These are phyloP conservation scores for Lota lota DNA, from an alignment of 2,113 vertebrate species.

Conservation along the genomic window DNA sequence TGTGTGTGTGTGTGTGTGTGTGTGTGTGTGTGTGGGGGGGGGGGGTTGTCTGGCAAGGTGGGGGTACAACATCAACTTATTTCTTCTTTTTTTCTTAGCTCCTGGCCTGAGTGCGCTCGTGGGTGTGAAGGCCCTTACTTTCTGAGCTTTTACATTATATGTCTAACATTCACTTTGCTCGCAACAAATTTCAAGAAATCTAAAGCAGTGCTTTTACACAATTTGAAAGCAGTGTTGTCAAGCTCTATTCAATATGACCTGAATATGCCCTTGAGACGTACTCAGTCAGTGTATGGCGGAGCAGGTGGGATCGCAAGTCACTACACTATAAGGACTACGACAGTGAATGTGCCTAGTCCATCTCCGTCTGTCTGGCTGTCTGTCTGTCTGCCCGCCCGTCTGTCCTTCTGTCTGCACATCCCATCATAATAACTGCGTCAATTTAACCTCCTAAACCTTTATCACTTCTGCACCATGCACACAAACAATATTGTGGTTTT, in stretches of 20 bases:
- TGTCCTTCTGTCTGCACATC: no score
- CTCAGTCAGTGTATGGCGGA: not conserved
- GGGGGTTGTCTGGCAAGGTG: slow-evolving; percentile 17
- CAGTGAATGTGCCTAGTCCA: not conserved
- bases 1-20: slow-evolving; percentile 73
- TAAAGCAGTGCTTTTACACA: not conserved
- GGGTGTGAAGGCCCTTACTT: slow-evolving; percentile 28
- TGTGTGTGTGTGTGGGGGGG: slow-evolving; percentile 45
- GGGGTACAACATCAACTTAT: slow-evolving; percentile 59
- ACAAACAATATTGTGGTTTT: no score
- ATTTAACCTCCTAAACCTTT: no score
- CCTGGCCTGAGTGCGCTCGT: not conserved
- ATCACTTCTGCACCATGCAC: no score
- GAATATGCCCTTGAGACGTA: not conserved
- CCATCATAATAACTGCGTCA: no score
- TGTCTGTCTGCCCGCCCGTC: not conserved
- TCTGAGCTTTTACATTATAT: no score
- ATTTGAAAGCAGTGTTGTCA: not conserved
- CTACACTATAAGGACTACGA: not conserved
- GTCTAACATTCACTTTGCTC: no score
- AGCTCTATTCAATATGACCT: no score
- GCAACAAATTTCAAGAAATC: no score
- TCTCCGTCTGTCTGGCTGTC: not conserved
- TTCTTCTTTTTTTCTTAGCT: slow-evolving; percentile 43
- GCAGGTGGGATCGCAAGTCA: not conserved